A percentile compares a stretch with the other conserved stretches of the same genome.
phyloP scores from a whole-genome alignment of 2,888 invertebrate genomes.

The Drosophila paranaensis region DNA sequence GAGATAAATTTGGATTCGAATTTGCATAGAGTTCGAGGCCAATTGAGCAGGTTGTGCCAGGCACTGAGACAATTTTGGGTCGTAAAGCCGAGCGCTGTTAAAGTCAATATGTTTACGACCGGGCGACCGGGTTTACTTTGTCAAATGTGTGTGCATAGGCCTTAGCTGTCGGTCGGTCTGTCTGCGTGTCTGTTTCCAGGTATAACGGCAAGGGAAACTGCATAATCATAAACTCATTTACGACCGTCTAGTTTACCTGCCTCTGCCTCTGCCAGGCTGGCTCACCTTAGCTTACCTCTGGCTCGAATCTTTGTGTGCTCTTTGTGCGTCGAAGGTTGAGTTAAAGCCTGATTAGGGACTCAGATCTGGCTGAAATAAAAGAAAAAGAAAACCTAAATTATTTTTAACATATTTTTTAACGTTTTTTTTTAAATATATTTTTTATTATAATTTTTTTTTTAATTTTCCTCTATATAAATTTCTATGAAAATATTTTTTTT shows the following conservation, averaged over 20 bases:
- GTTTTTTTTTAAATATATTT: too few species aligned
- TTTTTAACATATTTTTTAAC: too few species aligned
- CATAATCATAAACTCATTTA: conserved; percentile 66
- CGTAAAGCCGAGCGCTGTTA: conserved; percentile 37
- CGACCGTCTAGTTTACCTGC: conserved; percentile 41
- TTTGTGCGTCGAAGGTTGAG: conserved; percentile 7
- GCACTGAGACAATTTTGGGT: conserved; percentile 24
- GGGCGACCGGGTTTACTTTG: conserved; percentile 44
- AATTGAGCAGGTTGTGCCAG: conserved; percentile 20
- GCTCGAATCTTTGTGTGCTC: conserved; percentile 30
- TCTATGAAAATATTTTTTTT: too few species aligned
- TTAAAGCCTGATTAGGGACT: conserved; percentile 1
- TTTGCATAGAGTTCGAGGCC: conserved; percentile 17
- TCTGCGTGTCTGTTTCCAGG: conserved; percentile 36
- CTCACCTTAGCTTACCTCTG: conserved; percentile 7
- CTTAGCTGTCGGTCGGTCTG: neutral
- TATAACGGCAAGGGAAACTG: conserved; percentile 43
- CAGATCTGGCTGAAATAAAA: neutral
- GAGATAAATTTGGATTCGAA: neutral
- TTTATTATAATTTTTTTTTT: too few species aligned
- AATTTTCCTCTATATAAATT: too few species aligned
- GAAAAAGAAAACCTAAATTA: too few species aligned
- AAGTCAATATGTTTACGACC: conserved; percentile 72
- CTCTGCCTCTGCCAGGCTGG: neutral
- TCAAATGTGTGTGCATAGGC: conserved; percentile 23